Evolutionary conservation across 2,888 invertebrate genomes (phyloP).

Genomic region (Latrodectus hesperus): DNA sequence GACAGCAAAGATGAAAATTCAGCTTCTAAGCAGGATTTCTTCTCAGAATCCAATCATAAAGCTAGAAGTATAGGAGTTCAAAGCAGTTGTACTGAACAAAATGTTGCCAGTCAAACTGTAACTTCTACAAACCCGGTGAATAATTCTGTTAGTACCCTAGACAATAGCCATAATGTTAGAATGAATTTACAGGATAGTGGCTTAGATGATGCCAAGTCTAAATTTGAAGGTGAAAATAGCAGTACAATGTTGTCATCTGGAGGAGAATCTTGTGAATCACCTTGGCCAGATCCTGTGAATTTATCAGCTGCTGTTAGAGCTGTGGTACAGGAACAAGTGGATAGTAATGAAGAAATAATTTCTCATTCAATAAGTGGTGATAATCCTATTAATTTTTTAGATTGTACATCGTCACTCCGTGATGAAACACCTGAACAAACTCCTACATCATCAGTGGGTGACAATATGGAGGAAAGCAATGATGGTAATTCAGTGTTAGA

Average conservation of each 20-base stretch:
- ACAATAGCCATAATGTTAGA: slow-evolving; percentile 43
- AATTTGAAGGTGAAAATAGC: slow-evolving; percentile 63
- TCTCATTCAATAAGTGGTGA: slow-evolving; percentile 37
- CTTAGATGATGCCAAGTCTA: slow-evolving; percentile 48
- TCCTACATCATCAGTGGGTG: slow-evolving; percentile 42
- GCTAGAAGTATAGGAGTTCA: slow-evolving; percentile 69
- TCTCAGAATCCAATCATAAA: slow-evolving; percentile 51
- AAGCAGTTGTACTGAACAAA: slow-evolving; percentile 62
- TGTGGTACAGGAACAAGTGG: slow-evolving; percentile 65
- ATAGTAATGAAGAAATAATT: slow-evolving; percentile 57
- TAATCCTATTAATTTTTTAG: slow-evolving; percentile 53
- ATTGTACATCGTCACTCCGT: slow-evolving; percentile 49
- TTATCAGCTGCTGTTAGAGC: slow-evolving; percentile 69
- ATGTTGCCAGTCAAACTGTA: slow-evolving; percentile 65
- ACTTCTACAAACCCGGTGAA: slow-evolving; percentile 47
- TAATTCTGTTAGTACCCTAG: slow-evolving; percentile 20
- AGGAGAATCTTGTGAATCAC: slow-evolving; percentile 66
- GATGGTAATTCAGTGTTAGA: slow-evolving; percentile 62
- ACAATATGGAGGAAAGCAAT: slow-evolving; percentile 58
- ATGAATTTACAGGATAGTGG: slow-evolving; percentile 25
- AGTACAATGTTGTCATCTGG: slow-evolving; percentile 56
- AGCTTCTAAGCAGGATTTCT: slow-evolving; percentile 19
- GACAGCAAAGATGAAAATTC: slow-evolving; percentile 38
- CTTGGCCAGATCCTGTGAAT: slow-evolving; percentile 69
- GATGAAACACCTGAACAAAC: slow-evolving; percentile 52